Evolutionary conservation across 2,797 vertebrate species (phyloP).

Genomic region (Periparus ater): DNA sequence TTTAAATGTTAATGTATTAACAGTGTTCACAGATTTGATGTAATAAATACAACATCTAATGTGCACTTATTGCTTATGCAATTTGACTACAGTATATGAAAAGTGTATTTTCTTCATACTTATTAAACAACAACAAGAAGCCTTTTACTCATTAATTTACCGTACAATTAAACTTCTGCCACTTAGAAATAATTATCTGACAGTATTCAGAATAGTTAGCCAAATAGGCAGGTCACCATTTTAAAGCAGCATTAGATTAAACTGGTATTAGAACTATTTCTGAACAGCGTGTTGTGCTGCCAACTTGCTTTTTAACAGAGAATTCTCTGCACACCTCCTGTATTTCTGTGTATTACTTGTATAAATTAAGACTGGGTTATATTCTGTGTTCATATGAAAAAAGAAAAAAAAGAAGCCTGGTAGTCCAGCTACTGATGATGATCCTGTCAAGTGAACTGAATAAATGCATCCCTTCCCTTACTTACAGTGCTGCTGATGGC

Average conservation of each 20-base stretch:
- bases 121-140: not conserved
- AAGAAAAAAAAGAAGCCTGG: not conserved
- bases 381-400: fast-evolving
- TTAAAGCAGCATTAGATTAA: not conserved
- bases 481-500: not conserved
- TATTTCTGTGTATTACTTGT: not conserved
- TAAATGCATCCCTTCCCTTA: not conserved
- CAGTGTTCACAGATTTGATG: constrained; percentile 48
- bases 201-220: not conserved
- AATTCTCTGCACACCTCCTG: not conserved
- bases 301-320: not conserved
- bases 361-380: not conserved
- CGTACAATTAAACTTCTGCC: not conserved
- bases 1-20: constrained; percentile 72
- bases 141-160: constrained; percentile 20
- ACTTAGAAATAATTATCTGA: constrained; percentile 11
- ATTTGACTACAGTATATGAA: constrained; percentile 20
- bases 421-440: not conserved
- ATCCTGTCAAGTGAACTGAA: not conserved
- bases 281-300: not conserved
- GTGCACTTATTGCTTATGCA: constrained; percentile 24
- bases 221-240: not conserved
- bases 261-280: not conserved
- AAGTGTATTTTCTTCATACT: constrained; percentile 31
- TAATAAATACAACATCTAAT: constrained; percentile 60